These are phyloP conservation scores for Myotis myotis DNA, from an alignment of 2,797 vertebrate genomes.

Conservation along the genomic window DNA sequence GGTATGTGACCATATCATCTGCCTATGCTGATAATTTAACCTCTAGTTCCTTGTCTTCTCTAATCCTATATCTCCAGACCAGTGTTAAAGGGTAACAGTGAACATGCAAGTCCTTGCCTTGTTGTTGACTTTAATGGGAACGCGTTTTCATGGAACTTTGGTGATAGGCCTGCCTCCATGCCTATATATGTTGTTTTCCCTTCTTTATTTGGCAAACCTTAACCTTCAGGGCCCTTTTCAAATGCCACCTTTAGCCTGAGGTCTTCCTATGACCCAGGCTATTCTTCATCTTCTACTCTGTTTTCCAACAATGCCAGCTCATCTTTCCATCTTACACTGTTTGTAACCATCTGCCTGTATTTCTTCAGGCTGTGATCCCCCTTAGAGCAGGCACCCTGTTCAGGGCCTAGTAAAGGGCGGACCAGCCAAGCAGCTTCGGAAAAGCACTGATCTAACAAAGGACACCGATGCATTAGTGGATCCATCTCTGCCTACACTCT, in stretches of 20 bases:
- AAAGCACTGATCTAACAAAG: neutral
- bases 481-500: neutral
- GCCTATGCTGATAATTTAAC: neutral
- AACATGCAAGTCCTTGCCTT: neutral
- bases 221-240: neutral
- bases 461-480: neutral
- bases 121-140: neutral
- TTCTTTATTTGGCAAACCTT: neutral
- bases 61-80: neutral
- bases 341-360: neutral
- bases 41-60: neutral
- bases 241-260: neutral
- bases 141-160: neutral
- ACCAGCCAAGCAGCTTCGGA: neutral
- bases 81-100: neutral
- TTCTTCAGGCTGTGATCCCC: neutral
- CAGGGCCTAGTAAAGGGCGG: neutral
- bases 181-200: neutral
- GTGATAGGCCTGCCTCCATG: neutral
- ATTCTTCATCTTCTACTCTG: neutral
- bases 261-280: neutral
- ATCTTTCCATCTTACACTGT: neutral
- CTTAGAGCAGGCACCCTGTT: neutral
- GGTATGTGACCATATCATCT: neutral
- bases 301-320: neutral